These are phyloP conservation scores for Muscicapa comitata DNA, from an alignment of 2,797 vertebrate species.

Conservation along the genomic window DNA sequence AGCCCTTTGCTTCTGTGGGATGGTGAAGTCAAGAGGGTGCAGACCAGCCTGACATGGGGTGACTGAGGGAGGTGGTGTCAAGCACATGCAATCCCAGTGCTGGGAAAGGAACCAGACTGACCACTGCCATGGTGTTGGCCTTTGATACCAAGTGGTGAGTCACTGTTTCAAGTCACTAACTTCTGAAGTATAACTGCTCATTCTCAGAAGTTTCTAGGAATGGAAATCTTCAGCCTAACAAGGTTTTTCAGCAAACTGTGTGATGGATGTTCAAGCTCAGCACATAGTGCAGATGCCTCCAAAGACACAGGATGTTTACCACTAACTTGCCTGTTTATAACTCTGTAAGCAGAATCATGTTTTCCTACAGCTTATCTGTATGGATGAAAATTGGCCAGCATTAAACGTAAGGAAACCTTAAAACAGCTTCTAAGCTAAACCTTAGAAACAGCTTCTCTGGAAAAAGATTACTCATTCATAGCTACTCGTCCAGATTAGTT, in stretches of 20 bases:
- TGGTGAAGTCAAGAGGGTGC: not conserved
- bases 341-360: not conserved
- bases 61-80: not conserved
- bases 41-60: not conserved
- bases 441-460: not conserved
- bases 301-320: not conserved
- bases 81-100: not conserved
- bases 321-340: not conserved
- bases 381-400: not conserved
- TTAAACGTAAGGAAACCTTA: not conserved
- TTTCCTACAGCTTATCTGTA: not conserved
- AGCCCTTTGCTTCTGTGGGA: not conserved
- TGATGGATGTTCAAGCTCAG: not conserved
- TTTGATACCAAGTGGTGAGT: not conserved
- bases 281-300: accelerated
- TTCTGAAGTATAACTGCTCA: not conserved
- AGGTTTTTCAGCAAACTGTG: not conserved
- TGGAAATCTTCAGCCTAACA: not conserved
- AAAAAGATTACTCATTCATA: not conserved
- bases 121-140: not conserved
- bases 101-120: not conserved
- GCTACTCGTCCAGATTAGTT: not conserved
- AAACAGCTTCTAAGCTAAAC: not conserved
- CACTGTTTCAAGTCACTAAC: not conserved
- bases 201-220: not conserved